Percentiles rank a stretch among this genome's conserved stretches.
These are phyloP conservation scores for Taurulus bubalis DNA, from an alignment of 2,113 vertebrate genomes.

Conservation along the genomic window DNA sequence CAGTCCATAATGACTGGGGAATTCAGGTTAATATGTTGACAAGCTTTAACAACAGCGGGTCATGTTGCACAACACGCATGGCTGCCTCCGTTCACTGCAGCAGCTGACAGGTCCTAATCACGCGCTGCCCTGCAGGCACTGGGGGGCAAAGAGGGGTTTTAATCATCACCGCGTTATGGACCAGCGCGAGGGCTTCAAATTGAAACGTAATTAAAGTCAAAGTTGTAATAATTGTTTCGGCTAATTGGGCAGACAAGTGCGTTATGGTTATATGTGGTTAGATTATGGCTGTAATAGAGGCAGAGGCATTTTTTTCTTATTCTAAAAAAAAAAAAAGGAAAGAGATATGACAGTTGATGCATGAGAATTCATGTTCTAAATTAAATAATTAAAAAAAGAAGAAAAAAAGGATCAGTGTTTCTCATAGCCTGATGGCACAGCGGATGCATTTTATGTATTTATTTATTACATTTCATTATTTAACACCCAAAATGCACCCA, in stretches of 20 bases:
- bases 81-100: conserved; percentile 88
- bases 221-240: conserved; percentile 97
- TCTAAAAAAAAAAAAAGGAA: background rate
- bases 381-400: background rate
- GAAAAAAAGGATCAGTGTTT: background rate
- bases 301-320: conserved; percentile 11
- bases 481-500: background rate
- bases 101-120: conserved; percentile 98
- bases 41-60: conserved; percentile 97
- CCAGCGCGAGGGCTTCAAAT: conserved; percentile 92
- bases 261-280: conserved; percentile 49
- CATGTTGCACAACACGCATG: conserved; percentile 93
- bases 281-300: conserved; percentile 51
- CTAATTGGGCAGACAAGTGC: conserved; percentile 86
- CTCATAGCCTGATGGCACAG: background rate
- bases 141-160: conserved; percentile 88
- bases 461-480: background rate
- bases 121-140: conserved; percentile 94
- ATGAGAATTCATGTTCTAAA: background rate
- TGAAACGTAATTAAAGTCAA: conserved; percentile 97
- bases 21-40: conserved; percentile 99
- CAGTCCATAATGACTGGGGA: conserved; percentile 93
- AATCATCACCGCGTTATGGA: conserved; percentile 94
- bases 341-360: background rate
- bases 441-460: background rate